phyloP scores from a whole-genome alignment of 2,888 invertebrate genomes.

The Eurois occulta region DNA sequence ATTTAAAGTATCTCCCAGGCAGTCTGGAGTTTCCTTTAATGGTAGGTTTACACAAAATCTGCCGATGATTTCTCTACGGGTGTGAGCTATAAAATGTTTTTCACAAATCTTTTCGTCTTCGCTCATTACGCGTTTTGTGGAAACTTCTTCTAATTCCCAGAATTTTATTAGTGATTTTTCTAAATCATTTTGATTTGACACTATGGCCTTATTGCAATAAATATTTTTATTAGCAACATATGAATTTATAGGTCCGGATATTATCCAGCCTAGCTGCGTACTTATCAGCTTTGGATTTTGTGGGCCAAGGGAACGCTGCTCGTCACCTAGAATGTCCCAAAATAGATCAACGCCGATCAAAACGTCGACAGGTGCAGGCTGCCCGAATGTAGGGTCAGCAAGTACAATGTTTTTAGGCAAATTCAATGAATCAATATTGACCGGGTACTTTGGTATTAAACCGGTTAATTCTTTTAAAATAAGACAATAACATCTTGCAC shows the following conservation, averaged over 20 bases:
- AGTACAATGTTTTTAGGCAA: background rate
- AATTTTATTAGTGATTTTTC: slow-evolving; percentile 53
- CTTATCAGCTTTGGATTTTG: slow-evolving; percentile 51
- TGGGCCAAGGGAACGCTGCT: slow-evolving; percentile 57
- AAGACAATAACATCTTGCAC: background rate
- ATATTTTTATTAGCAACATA: background rate
- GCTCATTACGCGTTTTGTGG: slow-evolving; percentile 31
- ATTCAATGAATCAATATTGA: background rate
- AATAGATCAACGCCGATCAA: slow-evolving; percentile 8
- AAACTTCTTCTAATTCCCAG: slow-evolving; percentile 64
- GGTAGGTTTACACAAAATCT: slow-evolving; percentile 58
- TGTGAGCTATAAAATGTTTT: slow-evolving; percentile 55
- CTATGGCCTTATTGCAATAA: slow-evolving; percentile 38
- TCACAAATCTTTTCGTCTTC: slow-evolving; percentile 55
- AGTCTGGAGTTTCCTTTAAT: slow-evolving; percentile 29
- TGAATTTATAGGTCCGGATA: slow-evolving; percentile 56
- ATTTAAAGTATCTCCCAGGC: slow-evolving; percentile 56
- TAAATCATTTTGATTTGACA: slow-evolving; percentile 8
- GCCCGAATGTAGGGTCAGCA: background rate
- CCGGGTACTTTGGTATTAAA: background rate
- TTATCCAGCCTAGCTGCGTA: too few relatives aligned
- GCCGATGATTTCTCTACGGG: slow-evolving; percentile 35
- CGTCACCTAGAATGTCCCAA: slow-evolving; percentile 57
- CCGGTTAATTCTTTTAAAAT: background rate
- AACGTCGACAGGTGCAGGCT: background rate